Evolutionary conservation across 2,797 vertebrate species (phyloP).

Genomic region (Cryptoblepharus egeriae): DNA sequence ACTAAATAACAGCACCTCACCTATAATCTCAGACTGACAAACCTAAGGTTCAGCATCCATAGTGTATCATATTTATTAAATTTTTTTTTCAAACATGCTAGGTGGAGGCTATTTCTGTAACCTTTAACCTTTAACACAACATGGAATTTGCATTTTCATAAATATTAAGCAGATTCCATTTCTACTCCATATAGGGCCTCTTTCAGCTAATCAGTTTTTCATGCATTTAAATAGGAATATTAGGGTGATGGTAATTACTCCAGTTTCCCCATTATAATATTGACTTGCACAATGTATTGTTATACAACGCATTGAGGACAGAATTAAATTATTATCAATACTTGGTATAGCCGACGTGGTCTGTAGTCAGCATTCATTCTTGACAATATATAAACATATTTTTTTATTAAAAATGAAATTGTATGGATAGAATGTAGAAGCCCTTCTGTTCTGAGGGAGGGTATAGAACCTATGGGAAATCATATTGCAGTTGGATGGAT

Average conservation of each 20-base stretch:
- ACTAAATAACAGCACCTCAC: not conserved
- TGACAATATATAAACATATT: constrained; percentile 25
- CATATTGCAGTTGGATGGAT: not conserved
- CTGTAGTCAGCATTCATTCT: constrained; percentile 43
- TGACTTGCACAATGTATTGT: constrained; percentile 72
- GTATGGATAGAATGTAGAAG: constrained; percentile 14
- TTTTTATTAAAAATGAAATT: constrained; percentile 10
- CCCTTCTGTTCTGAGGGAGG: constrained; percentile 16
- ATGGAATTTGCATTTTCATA: constrained; percentile 83
- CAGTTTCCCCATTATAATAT: constrained; percentile 80
- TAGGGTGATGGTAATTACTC: constrained; percentile 88
- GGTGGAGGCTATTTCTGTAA: constrained; percentile 74
- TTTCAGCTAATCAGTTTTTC: constrained; percentile 87
- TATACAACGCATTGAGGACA: constrained; percentile 60
- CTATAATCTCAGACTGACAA: not conserved
- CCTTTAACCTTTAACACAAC: constrained; percentile 81
- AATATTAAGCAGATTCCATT: constrained; percentile 83
- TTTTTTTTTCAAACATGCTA: constrained; percentile 51
- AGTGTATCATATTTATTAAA: not conserved
- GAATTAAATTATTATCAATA: constrained; percentile 76
- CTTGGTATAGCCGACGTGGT: constrained; percentile 57
- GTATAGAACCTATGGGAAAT: not conserved
- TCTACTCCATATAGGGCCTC: constrained; percentile 79
- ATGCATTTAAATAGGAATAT: constrained; percentile 99
- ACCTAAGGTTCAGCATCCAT: not conserved